phyloP scores from a whole-genome alignment of 2,888 invertebrate species.

The Hedychridium roseum region DNA sequence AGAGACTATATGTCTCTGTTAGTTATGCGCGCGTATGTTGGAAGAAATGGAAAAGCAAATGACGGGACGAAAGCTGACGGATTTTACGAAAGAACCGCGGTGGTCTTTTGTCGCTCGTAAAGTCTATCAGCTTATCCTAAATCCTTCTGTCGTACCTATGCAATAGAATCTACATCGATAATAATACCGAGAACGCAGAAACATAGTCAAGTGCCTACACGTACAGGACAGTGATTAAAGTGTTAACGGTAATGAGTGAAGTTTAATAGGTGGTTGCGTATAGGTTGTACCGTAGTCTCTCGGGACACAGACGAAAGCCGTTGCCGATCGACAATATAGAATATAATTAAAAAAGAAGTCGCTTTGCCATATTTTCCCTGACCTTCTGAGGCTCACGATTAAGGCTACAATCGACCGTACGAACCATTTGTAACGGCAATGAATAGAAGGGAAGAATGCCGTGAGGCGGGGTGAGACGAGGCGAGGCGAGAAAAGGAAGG shows the following conservation, averaged over 20 bases:
- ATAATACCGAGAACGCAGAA: slow-evolving; percentile 38
- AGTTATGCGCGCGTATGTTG: slow-evolving; percentile 5
- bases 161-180: slow-evolving; percentile 30
- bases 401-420: no score
- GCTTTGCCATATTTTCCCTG: no score
- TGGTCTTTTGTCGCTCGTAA: no score
- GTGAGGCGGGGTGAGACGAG: no score
- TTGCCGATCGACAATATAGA: slow-evolving; percentile 47
- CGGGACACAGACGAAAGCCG: slow-evolving; percentile 29
- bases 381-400: no score
- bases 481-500: no score
- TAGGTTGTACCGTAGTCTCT: slow-evolving; percentile 20
- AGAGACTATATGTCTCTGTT: no score
- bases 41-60: background rate
- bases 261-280: slow-evolving; percentile 18
- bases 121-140: no score
- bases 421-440: no score
- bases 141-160: no score
- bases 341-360: no score
- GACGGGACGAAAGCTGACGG: slow-evolving; percentile 1
- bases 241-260: slow-evolving; percentile 25
- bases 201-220: slow-evolving; percentile 61
- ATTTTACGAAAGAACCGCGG: slow-evolving; percentile 7
- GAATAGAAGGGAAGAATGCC: no score
- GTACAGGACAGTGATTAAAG: slow-evolving; percentile 36